Evolutionary conservation across 2,888 invertebrate species (phyloP), one percentile per base, ranked within the genome.

Genomic region (Polyommatus icarus): DNA sequence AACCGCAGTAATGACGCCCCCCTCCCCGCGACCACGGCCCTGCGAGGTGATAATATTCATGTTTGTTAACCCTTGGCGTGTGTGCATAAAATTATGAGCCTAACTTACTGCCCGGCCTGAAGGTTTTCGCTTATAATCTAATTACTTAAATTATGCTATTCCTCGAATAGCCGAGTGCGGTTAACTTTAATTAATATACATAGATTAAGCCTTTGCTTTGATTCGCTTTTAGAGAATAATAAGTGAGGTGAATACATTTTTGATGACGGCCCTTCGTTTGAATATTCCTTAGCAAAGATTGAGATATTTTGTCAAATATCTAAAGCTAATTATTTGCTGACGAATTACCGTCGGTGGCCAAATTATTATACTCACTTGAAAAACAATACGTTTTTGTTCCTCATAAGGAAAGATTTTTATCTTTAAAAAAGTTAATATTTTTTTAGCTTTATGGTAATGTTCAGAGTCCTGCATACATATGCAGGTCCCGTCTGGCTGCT

Each of bases 21-120:
- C 29, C 76, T 57, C 20, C 71, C 29, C 46, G 24, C 71, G 76
- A 18, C 54, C 50, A 36, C 40, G 77, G 59, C 75, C 72, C 54
- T 61, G 40, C 75, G 77, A 77, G 73, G 77, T 78, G 79, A 79
- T 77, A 78, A 78, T 79, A 78, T 79, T 79, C 76, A 78, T 78
- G 71, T 79, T 79, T 77, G 78, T 78, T 57, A 78, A 76, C 57
- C 73, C 80, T 75, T 59, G 71, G 75, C 76, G 73, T 77, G 78
- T 79, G 76, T 80, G 78, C 78, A 78, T 77, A 79, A 77, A 73
- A 77, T 77, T 77, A 72, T 71, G 76, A 73, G 73, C 76, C 79
- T 76, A 79, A 78, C 78, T 78, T 78, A 78, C 78, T 78, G 79
- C 46, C 76, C 77, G 67, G 67, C 20, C 57, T 54, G 29, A 73